Evolutionary conservation across 1,140 invertebrate genomes (phyloP), one percentile per base, ranked within the genome.

Genomic region (Drosophila elegans): DNA sequence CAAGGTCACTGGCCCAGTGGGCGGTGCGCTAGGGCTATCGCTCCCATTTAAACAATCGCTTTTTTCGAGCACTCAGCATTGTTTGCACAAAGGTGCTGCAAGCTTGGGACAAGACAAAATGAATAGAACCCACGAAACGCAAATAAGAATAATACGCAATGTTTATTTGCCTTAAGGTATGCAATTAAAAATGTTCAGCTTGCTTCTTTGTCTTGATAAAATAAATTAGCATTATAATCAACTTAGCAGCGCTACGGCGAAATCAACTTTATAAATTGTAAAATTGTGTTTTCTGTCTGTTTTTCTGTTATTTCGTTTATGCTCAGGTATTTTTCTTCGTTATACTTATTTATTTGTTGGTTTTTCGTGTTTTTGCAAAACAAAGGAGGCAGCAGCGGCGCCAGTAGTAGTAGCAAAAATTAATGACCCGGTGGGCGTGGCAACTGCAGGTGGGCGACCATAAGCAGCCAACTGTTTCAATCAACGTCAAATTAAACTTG

Each of bases 401-500:
- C 39, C 25, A 10, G 36, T 27, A 54, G 38, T 21, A 36, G 38
- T 25, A 62, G 38, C 64, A 57, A 64, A 72, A 57, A 57, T 72
- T 48, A 62, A 62, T 69, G 64, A 51, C 32, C 42, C 42, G 42
- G 56, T 56, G 64, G 56, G 72, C 51, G 64, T 52, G 45, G 74
- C 39, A 57, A 41, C 68, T 54, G 74, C 74, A 62, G 63, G 52
- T 66, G 66, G 60, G 51, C 55, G 45, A 57, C 60, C 66, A 36
- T 39, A 55, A 71, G 69, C 63, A 74, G 60, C 59, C 67, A 79
- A 84, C 77, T 74, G 80, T 89, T 89, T 89, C 84, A 84, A 89
- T 89, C 84, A 84, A 89, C 85, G 84, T 89, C 85, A 89, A 89
- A 89, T 89, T 89, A 89, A 83, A 84, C 64, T 62, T 63, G 72